Evolutionary conservation across 2,888 invertebrate genomes (phyloP).

Genomic region (Amphimallon solstitiale): DNA sequence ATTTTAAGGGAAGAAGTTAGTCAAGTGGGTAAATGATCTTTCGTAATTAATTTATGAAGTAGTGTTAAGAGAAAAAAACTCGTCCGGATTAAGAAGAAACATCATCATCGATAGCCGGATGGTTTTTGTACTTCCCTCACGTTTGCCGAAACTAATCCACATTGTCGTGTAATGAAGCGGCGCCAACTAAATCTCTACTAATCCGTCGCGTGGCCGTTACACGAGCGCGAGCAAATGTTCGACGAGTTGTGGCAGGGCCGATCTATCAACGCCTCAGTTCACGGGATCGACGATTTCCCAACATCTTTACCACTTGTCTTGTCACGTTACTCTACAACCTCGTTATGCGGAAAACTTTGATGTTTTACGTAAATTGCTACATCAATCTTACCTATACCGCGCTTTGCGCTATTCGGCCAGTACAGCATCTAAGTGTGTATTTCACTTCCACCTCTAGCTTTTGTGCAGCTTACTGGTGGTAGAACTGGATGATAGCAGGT

Average conservation of each 20-base stretch:
- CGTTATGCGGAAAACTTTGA: conserved; percentile 54
- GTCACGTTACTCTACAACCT: conserved; percentile 52
- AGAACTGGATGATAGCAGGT: no score
- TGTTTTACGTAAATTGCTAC: conserved; percentile 55
- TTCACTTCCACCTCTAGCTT: no score
- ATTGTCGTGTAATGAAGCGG: conserved; percentile 40
- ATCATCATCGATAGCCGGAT: neutral
- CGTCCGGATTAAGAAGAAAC: no score
- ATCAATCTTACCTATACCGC: conserved; percentile 52
- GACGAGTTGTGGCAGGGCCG: conserved; percentile 52
- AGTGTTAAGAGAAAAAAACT: no score
- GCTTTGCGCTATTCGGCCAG: no score
- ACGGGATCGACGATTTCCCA: conserved; percentile 52
- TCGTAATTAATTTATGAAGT: no score
- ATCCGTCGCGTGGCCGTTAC: conserved; percentile 53
- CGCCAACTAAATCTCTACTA: conserved; percentile 53
- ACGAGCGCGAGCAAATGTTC: conserved; percentile 48
- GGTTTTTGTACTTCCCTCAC: conserved; percentile 1
- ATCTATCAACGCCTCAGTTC: conserved; percentile 56
- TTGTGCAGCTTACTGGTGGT: no score
- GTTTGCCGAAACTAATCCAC: conserved; percentile 2
- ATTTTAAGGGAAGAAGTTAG: no score
- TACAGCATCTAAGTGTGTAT: no score
- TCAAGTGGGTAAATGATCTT: no score
- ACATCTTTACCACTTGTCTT: conserved; percentile 56